Percentiles rank a stretch among this genome's conserved stretches.
Conservation (phyloP, 2,113 vertebrate species). For the Corythoichthys intestinalis region DNA sequence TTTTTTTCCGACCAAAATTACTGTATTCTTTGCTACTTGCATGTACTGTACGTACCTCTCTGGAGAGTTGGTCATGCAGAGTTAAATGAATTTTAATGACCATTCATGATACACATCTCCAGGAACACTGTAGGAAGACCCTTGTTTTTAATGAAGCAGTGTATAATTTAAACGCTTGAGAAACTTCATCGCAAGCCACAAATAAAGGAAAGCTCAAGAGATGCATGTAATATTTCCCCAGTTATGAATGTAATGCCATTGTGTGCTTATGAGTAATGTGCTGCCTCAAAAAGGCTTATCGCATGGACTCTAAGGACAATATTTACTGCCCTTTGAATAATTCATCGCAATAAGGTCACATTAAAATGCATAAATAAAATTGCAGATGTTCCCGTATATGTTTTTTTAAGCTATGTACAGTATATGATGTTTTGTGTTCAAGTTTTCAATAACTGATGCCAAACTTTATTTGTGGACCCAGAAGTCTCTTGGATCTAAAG, state of each 20-base stretch:
- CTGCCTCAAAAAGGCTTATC: conserved; percentile 22
- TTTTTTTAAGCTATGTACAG: conserved; percentile 10
- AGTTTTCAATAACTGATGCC: not conserved
- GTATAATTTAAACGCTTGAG: conserved; percentile 34
- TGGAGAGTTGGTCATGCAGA: conserved; percentile 16
- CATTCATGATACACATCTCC: conserved; percentile 26
- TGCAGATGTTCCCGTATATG: conserved; percentile 16
- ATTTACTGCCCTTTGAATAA: conserved; percentile 32
- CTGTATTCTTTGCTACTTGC: conserved; percentile 24
- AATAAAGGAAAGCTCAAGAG: conserved; percentile 33
- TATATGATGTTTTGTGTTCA: not conserved
- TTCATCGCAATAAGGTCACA: conserved; percentile 22
- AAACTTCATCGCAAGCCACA: conserved; percentile 27
- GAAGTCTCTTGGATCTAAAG: no score
- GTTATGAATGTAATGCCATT: conserved; percentile 20
- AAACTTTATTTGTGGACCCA: not conserved
- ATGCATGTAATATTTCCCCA: conserved; percentile 21
- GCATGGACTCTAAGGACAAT: conserved; percentile 4
- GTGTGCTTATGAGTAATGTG: conserved; percentile 34
- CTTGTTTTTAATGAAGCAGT: conserved; percentile 35
- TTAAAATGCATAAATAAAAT: conserved; percentile 23
- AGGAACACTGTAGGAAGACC: conserved; percentile 19
- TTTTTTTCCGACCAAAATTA: conserved; percentile 31
- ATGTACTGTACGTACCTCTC: conserved; percentile 5
- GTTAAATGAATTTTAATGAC: conserved; percentile 42